Conservation (phyloP, 2,797 vertebrate species). For the Ispidina picta region DNA sequence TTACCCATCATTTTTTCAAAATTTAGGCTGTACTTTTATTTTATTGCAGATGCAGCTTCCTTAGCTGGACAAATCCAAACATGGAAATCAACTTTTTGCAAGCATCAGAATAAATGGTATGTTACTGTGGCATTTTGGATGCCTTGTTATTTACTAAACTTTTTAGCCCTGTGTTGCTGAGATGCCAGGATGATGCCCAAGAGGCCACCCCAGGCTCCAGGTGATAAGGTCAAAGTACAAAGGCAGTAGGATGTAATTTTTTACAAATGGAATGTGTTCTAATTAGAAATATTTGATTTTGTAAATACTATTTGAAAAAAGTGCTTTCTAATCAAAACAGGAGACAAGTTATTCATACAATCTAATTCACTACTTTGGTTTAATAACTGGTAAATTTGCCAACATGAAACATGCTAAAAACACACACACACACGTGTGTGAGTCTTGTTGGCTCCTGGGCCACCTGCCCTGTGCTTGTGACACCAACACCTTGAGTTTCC, state of each 20-base stretch:
- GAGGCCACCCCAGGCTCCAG: background rate
- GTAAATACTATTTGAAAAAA: background rate
- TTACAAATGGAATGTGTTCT: background rate
- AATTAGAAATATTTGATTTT: background rate
- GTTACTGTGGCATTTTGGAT: constrained; percentile 58
- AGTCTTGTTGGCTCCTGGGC: background rate
- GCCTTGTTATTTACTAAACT: constrained; percentile 41
- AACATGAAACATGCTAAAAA: background rate
- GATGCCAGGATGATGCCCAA: constrained; percentile 38
- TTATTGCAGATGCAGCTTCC: constrained; percentile 22
- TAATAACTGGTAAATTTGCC: background rate
- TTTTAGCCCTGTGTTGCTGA: constrained; percentile 53
- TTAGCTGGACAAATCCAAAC: constrained; percentile 7
- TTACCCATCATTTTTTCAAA: background rate
- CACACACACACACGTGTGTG: background rate
- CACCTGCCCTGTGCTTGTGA: background rate
- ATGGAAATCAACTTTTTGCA: constrained; percentile 43
- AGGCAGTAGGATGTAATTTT: background rate
- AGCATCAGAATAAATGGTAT: constrained; percentile 15
- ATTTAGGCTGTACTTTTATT: background rate
- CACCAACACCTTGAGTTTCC: constrained; percentile 42
- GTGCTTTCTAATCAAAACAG: background rate
- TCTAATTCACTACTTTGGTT: background rate
- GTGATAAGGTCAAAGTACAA: constrained; percentile 6
- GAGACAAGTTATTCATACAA: background rate